Evolutionary conservation across 2,888 invertebrate species (phyloP).

Genomic region (Caenorhabditis sp.): DNA sequence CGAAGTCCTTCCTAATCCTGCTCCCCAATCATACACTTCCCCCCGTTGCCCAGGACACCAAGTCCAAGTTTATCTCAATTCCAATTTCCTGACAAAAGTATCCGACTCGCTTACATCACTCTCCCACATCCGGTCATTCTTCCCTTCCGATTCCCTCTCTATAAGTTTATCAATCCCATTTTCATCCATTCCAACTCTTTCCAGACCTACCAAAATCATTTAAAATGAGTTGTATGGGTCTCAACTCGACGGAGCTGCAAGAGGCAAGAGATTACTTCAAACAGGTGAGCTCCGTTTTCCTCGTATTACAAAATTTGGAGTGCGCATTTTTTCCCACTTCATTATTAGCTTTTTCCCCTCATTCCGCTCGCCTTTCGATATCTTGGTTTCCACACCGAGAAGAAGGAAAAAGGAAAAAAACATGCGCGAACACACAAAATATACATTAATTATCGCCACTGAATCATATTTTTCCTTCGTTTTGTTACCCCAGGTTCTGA

Average conservation of each 20-base stretch:
- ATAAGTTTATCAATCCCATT: no score
- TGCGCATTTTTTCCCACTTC: conserved; percentile 32
- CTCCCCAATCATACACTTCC: no score
- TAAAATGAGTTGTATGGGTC: conserved; percentile 67
- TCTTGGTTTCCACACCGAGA: conserved; percentile 9
- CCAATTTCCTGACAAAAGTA: neutral
- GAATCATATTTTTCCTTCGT: conserved; percentile 50
- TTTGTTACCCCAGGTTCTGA: neutral
- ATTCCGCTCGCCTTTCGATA: neutral
- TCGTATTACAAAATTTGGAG: neutral
- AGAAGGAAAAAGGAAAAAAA: conserved; percentile 17
- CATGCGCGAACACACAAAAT: conserved; percentile 46
- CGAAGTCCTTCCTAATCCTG: no score
- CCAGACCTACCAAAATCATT: conserved; percentile 12
- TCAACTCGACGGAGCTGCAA: conserved; percentile 66
- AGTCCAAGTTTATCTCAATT: neutral
- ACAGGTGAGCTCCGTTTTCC: conserved; percentile 38
- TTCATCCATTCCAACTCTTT: neutral
- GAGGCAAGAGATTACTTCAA: conserved; percentile 68
- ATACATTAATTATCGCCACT: conserved; percentile 57
- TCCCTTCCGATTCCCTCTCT: conserved; percentile 1
- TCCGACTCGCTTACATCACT: neutral
- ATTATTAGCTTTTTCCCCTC: conserved; percentile 49
- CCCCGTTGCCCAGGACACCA: no score
- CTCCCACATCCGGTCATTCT: conserved; percentile 11